Evolutionary conservation across 1,140 invertebrate genomes (phyloP).

Genomic region (Tribolium castaneum): DNA sequence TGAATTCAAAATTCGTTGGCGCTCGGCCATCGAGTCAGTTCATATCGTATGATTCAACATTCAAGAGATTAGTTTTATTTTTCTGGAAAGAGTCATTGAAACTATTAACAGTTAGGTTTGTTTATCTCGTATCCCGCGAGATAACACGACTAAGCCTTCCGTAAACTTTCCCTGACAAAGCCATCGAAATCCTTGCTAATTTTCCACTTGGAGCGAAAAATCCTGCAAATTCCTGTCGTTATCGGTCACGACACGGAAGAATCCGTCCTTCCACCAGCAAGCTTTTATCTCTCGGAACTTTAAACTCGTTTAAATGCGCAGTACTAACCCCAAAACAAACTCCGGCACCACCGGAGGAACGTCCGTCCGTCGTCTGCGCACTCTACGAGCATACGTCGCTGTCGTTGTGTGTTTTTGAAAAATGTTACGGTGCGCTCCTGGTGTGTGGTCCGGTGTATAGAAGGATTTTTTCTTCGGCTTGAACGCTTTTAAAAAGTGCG

Average conservation of each 20-base stretch:
- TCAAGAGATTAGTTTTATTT: not conserved
- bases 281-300: not conserved
- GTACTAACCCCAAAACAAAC: not conserved
- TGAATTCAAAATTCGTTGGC: not conserved
- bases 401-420: not conserved
- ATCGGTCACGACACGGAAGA: constrained; percentile 8
- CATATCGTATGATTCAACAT: not conserved
- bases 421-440: not conserved
- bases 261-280: not conserved
- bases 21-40: not conserved
- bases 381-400: not conserved
- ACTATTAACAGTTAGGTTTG: not conserved
- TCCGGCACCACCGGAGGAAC: not conserved
- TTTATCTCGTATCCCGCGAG: not conserved
- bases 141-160: not conserved
- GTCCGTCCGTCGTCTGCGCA: not conserved
- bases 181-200: not conserved
- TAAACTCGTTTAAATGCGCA: constrained; percentile 4
- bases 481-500: not conserved
- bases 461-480: not conserved
- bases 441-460: not conserved
- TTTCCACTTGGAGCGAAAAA: not conserved
- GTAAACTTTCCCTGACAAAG: not conserved
- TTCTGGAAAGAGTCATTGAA: not conserved
- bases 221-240: not conserved